A percentile compares a stretch with the other conserved stretches of the same genome.
Conservation (phyloP, 2,113 vertebrate species). For the Agelaius tricolor region DNA sequence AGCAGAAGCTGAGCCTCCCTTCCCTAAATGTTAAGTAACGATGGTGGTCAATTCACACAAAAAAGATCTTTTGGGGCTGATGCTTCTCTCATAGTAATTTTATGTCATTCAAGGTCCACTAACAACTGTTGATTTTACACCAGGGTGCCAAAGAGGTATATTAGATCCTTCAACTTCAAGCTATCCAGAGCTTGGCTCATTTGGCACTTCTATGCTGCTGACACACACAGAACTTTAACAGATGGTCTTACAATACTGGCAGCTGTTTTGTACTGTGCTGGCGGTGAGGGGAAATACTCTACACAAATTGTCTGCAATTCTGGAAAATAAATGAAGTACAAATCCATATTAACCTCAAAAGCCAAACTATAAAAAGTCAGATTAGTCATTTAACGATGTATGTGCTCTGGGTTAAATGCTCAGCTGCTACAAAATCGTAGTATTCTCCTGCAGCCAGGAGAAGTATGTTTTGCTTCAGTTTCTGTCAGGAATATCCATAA, state of each 20-base stretch:
- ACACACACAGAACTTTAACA: conserved; percentile 39
- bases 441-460: not conserved
- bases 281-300: not conserved
- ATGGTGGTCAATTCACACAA: not conserved
- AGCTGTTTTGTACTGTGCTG: conserved; percentile 29
- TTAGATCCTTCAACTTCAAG: conserved; percentile 12
- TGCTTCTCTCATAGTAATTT: not conserved
- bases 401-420: not conserved
- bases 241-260: conserved; percentile 51
- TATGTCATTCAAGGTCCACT: conserved; percentile 8
- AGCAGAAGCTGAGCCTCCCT: not conserved
- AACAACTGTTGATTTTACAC: conserved; percentile 37
- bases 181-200: not conserved
- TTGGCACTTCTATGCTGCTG: conserved; percentile 36
- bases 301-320: conserved; percentile 14
- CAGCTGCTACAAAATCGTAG: not conserved
- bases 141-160: not conserved
- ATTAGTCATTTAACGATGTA: conserved; percentile 25
- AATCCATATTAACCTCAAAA: conserved; percentile 59
- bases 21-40: conserved; percentile 30
- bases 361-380: conserved; percentile 57
- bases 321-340: conserved; percentile 55
- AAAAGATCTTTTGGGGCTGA: not conserved
- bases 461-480: not conserved
- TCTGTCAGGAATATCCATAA: not conserved